These are phyloP conservation scores for Ormyrus rosae DNA, from an alignment of 2,888 invertebrate species.

Conservation along the genomic window DNA sequence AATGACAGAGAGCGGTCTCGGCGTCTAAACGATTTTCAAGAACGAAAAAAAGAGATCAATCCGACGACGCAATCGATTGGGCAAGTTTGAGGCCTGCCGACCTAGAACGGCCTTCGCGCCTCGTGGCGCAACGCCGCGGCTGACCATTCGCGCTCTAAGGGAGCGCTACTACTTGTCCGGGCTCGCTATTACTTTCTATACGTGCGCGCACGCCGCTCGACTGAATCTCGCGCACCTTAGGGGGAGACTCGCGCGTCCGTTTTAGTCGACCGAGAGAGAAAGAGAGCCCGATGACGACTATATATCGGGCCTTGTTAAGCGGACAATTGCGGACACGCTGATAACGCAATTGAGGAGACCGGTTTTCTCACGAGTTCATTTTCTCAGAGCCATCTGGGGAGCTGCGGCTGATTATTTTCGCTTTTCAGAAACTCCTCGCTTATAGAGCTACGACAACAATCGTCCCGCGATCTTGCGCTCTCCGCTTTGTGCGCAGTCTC, in stretches of 20 bases:
- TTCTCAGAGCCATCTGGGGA: constrained; percentile 22
- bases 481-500: constrained; percentile 10
- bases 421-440: constrained; percentile 28
- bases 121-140: constrained; percentile 58
- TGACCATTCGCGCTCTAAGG: constrained; percentile 63
- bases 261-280: not conserved
- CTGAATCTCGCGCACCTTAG: constrained; percentile 12
- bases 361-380: constrained; percentile 44
- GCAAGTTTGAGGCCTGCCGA: constrained; percentile 59
- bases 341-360: constrained; percentile 43
- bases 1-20: not conserved
- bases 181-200: constrained; percentile 43
- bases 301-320: constrained; percentile 35
- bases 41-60: constrained; percentile 40
- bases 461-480: not conserved
- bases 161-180: constrained; percentile 63
- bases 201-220: not conserved
- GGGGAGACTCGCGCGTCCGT: constrained; percentile 1
- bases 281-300: constrained; percentile 24
- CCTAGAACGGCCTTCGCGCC: constrained; percentile 69
- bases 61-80: constrained; percentile 48
- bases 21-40: constrained; percentile 26
- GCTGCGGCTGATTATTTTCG: constrained; percentile 25
- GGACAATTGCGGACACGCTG: constrained; percentile 29
- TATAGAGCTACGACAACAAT: not conserved